Percentiles rank a stretch among this genome's conserved stretches.
These are phyloP conservation scores for Microcebus lehilahytsara DNA, from an alignment of 2,113 vertebrate species.

Conservation along the genomic window DNA sequence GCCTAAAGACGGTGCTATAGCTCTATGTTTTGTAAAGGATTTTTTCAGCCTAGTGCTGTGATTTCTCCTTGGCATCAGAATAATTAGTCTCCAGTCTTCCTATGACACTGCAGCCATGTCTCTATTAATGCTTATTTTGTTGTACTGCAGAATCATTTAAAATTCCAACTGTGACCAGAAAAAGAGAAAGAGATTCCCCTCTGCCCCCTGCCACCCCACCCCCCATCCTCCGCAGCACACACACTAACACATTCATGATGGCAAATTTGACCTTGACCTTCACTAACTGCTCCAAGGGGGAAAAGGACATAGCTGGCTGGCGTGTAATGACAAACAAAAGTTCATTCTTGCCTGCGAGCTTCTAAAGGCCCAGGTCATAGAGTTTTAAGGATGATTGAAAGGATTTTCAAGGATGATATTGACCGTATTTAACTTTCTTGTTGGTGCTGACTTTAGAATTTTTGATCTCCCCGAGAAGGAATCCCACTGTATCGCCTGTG, in stretches of 20 bases:
- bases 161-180: background rate
- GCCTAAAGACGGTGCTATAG: background rate
- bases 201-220: no score
- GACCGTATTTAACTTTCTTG: background rate
- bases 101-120: background rate
- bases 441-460: background rate
- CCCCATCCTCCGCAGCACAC: background rate
- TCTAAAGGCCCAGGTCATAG: background rate
- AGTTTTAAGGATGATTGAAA: background rate
- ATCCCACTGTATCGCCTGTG: accelerated
- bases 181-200: background rate
- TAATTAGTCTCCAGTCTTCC: background rate
- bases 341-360: background rate
- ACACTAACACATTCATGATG: background rate
- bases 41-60: background rate
- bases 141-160: background rate
- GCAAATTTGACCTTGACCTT: background rate
- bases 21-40: background rate
- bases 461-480: background rate
- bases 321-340: background rate
- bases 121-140: background rate
- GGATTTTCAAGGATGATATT: background rate
- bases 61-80: background rate
- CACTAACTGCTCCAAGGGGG: background rate
- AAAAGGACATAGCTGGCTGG: background rate